Percentiles rank a stretch among this genome's conserved stretches.
phyloP scores from a whole-genome alignment of 2,888 invertebrate genomes.

The Drosophila prolongata region DNA sequence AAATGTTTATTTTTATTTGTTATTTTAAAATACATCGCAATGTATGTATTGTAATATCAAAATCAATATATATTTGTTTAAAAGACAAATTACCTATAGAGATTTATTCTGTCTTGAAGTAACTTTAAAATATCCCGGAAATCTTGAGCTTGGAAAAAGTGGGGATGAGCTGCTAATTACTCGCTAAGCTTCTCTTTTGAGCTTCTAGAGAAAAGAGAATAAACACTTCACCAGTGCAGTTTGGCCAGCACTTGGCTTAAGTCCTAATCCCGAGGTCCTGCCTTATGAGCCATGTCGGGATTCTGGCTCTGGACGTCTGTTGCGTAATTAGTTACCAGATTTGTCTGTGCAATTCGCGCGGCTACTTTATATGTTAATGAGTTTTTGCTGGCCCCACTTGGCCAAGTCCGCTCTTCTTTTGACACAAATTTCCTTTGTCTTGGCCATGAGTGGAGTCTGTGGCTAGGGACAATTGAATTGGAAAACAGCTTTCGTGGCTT shows the following conservation, averaged over 20 bases:
- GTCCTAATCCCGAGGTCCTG: conserved; percentile 38
- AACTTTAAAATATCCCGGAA: conserved; percentile 3
- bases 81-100: no score
- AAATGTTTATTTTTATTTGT: no score
- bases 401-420: conserved; percentile 45
- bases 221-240: conserved; percentile 58
- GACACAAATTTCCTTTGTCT: conserved; percentile 46
- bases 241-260: conserved; percentile 44
- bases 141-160: conserved; percentile 11
- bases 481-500: conserved; percentile 54
- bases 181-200: conserved; percentile 46
- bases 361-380: conserved; percentile 79
- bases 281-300: conserved; percentile 27
- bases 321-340: conserved; percentile 64
- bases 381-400: conserved; percentile 52
- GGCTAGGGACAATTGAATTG: conserved; percentile 65
- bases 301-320: conserved; percentile 32
- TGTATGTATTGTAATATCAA: no score
- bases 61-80: no score
- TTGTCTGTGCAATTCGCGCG: conserved; percentile 50
- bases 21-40: no score
- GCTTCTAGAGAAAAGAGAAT: conserved; percentile 45
- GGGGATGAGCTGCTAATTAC: conserved; percentile 60
- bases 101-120: not conserved
- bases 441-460: conserved; percentile 42